A percentile compares a stretch with the other conserved stretches of the same genome.
phyloP scores from a whole-genome alignment of 2,797 vertebrate species.

The Myotis pilosus region DNA sequence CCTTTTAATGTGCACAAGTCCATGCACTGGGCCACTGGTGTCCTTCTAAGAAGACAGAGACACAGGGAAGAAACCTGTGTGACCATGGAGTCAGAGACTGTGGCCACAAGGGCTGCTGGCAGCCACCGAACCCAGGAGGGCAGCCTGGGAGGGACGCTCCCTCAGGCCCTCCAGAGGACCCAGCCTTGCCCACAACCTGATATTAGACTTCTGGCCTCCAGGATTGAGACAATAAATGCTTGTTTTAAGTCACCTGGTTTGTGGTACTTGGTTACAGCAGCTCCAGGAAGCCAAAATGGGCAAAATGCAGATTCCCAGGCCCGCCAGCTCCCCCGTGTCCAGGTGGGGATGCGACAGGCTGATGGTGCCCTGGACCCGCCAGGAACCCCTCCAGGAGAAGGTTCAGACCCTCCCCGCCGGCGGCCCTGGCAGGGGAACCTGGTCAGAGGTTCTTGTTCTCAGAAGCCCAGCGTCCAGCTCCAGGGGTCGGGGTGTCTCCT shows the following conservation, averaged over 20 bases:
- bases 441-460: rapidly evolving
- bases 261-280: background rate
- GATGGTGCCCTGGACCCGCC: rapidly evolving
- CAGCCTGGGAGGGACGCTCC: rapidly evolving
- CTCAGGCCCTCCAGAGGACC: rapidly evolving
- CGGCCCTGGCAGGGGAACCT: background rate
- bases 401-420: rapidly evolving
- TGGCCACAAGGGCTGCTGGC: rapidly evolving
- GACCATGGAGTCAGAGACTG: background rate
- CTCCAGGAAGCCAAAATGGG: background rate
- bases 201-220: background rate
- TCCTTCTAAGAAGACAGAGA: background rate
- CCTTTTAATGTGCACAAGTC: too few relatives aligned
- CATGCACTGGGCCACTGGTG: too few relatives aligned
- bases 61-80: background rate
- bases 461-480: background rate
- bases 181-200: background rate
- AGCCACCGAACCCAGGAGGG: background rate
- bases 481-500: background rate
- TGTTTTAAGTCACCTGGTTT: background rate
- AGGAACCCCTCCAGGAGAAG: background rate
- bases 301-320: background rate
- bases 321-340: background rate
- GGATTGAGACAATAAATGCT: background rate
- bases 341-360: background rate